Conservation (phyloP, 2,113 vertebrate species). For the Phylloscopus whistleri region DNA sequence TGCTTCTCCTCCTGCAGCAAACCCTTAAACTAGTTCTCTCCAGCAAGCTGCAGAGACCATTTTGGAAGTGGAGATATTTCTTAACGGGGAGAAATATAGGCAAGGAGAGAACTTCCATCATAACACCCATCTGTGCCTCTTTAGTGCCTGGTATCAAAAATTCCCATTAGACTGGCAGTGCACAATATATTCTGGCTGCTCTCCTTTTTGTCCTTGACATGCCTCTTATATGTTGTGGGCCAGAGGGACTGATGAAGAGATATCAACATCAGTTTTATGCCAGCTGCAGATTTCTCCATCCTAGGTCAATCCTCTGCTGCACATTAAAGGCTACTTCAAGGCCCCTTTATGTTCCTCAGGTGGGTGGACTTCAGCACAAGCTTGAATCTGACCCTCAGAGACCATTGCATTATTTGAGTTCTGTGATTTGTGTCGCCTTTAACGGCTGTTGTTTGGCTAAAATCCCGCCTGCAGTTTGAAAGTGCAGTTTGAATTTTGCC, state of each 20-base stretch:
- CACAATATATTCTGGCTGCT: slow-evolving; percentile 19
- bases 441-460: background rate
- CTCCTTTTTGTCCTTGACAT: slow-evolving; percentile 28
- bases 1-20: background rate
- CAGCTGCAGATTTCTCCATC: slow-evolving; percentile 18
- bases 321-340: slow-evolving; percentile 21
- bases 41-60: background rate
- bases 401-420: background rate
- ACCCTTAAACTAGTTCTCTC: background rate
- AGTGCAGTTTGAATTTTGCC: background rate
- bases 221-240: background rate
- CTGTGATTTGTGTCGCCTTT: background rate
- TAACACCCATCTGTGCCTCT: background rate
- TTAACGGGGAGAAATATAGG: background rate
- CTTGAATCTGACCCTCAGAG: background rate
- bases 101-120: background rate
- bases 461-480: background rate
- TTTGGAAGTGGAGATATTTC: slow-evolving; percentile 5
- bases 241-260: slow-evolving; percentile 39
- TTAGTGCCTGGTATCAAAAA: slow-evolving; percentile 25
- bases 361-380: background rate
- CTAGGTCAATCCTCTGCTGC: background rate
- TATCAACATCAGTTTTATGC: slow-evolving; percentile 26
- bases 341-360: slow-evolving; percentile 28
- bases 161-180: background rate